These are phyloP conservation scores for Pycnomerus fuliginosus DNA, from an alignment of 2,888 invertebrate genomes.

Conservation along the genomic window DNA sequence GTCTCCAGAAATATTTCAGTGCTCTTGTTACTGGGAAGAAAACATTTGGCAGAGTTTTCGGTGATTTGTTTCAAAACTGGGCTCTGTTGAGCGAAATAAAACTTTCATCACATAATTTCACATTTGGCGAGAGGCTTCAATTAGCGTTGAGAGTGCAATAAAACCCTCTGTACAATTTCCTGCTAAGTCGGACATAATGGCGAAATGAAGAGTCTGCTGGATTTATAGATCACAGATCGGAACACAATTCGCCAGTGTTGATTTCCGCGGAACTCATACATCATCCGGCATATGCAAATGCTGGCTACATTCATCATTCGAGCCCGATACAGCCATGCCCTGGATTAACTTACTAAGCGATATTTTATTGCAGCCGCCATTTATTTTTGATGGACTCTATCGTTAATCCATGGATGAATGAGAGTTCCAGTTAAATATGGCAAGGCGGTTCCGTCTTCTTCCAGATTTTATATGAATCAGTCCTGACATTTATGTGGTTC, in stretches of 20 bases:
- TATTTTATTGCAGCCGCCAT: constrained; percentile 48
- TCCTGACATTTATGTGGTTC: constrained; percentile 42
- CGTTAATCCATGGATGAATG: too few species aligned
- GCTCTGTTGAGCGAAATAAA: constrained; percentile 15
- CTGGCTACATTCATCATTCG: constrained; percentile 49
- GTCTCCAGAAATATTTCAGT: too few species aligned
- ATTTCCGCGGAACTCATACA: constrained; percentile 50
- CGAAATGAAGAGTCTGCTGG: constrained; percentile 46
- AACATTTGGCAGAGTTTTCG: constrained; percentile 22
- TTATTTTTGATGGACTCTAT: constrained; percentile 42
- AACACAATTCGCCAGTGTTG: constrained; percentile 52
- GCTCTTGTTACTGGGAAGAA: too few species aligned
- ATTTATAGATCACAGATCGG: constrained; percentile 49
- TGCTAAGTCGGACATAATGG: too few species aligned
- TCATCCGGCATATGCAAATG: constrained; percentile 54
- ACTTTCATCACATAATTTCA: constrained; percentile 7
- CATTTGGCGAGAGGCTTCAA: constrained; percentile 6
- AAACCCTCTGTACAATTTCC: too few species aligned
- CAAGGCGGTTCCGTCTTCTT: constrained; percentile 28
- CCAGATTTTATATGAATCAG: constrained; percentile 41
- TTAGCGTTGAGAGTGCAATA: too few species aligned
- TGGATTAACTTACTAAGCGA: constrained; percentile 40
- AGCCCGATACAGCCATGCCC: constrained; percentile 34
- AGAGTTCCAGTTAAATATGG: too few species aligned
- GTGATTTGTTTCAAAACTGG: constrained; percentile 25